Conservation (phyloP, 2,113 vertebrate species). For the Pardalotus punctatus region DNA sequence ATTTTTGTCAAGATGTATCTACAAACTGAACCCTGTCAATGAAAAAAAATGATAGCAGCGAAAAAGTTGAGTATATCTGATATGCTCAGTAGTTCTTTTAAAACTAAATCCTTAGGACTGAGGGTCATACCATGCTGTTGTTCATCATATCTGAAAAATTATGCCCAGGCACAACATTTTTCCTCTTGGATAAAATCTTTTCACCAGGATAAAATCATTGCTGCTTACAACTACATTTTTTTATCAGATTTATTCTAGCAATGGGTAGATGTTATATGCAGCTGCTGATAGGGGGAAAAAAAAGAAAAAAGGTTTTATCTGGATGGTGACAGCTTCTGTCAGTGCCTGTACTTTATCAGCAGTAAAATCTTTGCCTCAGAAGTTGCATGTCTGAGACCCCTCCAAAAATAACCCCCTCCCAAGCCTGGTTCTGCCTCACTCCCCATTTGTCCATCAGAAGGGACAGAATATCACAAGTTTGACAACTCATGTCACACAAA, state of each 20-base stretch:
- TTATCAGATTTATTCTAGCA: slow-evolving; percentile 44
- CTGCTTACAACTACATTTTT: slow-evolving; percentile 44
- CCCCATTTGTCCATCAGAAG: background rate
- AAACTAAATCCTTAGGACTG: background rate
- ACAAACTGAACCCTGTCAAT: background rate
- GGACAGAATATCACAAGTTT: background rate
- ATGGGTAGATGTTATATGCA: background rate
- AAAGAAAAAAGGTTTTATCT: background rate
- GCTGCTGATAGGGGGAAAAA: background rate
- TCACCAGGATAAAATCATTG: slow-evolving; percentile 14
- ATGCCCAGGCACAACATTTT: slow-evolving; percentile 8
- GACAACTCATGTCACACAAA: background rate
- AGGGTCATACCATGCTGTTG: slow-evolving; percentile 8
- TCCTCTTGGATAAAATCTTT: slow-evolving; percentile 37
- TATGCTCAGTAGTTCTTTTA: background rate
- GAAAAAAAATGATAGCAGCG: background rate
- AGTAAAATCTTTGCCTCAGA: background rate
- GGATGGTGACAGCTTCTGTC: background rate
- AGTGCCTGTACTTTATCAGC: background rate
- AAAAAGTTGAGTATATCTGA: background rate
- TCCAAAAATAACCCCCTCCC: background rate
- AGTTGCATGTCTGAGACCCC: background rate
- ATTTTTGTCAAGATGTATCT: slow-evolving; percentile 33
- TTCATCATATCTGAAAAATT: slow-evolving; percentile 44
- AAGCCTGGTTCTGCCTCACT: background rate